Conservation (phyloP, 2,888 invertebrate species). For the Yponomeuta sedellus region DNA sequence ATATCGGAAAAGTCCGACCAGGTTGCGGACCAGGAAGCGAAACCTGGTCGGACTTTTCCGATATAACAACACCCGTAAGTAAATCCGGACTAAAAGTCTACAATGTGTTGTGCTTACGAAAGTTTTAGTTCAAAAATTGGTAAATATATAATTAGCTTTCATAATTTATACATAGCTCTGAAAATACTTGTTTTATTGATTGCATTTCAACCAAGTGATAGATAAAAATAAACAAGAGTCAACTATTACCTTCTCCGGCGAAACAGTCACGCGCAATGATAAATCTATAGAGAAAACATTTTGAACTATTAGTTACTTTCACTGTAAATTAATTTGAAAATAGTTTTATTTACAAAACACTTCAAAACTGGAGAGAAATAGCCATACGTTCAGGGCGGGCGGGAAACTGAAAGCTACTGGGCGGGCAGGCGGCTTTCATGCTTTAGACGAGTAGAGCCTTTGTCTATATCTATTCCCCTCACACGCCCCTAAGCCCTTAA, state of each 20-base stretch:
- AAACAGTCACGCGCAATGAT: neutral
- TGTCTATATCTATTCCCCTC: conserved; percentile 46
- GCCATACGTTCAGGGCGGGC: conserved; percentile 48
- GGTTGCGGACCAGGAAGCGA: no score
- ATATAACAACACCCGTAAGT: no score
- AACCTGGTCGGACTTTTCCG: no score
- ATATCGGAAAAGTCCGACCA: no score
- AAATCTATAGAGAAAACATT: neutral
- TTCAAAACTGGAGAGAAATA: conserved; percentile 1
- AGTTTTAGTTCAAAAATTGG: no score
- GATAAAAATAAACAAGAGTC: neutral
- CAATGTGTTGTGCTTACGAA: no score
- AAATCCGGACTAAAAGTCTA: no score
- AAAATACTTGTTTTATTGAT: conserved; percentile 4
- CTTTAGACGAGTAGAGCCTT: conserved; percentile 55
- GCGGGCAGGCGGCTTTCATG: conserved; percentile 60
- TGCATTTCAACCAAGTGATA: conserved; percentile 1
- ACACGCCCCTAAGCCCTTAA: conserved; percentile 29
- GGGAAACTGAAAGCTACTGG: conserved; percentile 56
- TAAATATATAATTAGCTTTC: neutral
- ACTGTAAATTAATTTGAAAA: neutral
- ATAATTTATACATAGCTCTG: neutral
- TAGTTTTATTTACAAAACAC: conserved; percentile 17
- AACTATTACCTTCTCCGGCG: neutral
- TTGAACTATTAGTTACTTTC: neutral